Percentiles rank a stretch among this genome's conserved stretches.
phyloP scores from a whole-genome alignment of 2,797 vertebrate species.

The Rhadinocentrus ornatus region DNA sequence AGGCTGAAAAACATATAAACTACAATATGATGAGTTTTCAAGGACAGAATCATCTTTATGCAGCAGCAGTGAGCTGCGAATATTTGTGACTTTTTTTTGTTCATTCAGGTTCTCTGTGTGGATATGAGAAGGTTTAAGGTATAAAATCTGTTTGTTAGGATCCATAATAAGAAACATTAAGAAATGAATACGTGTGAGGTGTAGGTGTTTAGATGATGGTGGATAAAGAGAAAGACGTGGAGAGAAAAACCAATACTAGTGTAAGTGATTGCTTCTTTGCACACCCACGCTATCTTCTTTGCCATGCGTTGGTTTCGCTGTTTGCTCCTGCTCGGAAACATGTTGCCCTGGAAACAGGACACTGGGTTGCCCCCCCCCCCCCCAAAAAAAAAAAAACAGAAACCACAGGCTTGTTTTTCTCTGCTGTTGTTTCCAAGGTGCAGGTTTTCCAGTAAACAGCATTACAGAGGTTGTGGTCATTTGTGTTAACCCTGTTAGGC shows the following conservation, averaged over 20 bases:
- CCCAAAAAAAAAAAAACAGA: too few relatives aligned
- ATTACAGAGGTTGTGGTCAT: too few relatives aligned
- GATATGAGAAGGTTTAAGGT: not conserved
- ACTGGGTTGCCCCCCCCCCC: not conserved
- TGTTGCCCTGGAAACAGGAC: constrained; percentile 67
- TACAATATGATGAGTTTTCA: too few relatives aligned
- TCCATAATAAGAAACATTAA: not conserved
- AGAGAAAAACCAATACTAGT: constrained; percentile 11
- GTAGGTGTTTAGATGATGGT: constrained; percentile 12
- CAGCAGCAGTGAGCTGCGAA: not conserved
- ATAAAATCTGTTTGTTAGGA: not conserved
- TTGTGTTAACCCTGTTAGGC: too few relatives aligned
- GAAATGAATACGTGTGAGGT: constrained; percentile 18
- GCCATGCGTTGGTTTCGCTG: constrained; percentile 22
- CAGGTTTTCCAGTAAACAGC: too few relatives aligned
- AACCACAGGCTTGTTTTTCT: too few relatives aligned
- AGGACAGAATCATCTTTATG: too few relatives aligned
- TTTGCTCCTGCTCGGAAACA: constrained; percentile 34
- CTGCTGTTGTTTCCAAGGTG: too few relatives aligned
- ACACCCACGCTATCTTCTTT: constrained; percentile 20
- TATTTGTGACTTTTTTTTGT: not conserved
- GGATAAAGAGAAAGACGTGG: constrained; percentile 14
- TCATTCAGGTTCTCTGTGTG: not conserved
- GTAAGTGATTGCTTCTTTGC: constrained; percentile 6
- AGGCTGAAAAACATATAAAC: too few relatives aligned